A percentile compares a stretch with the other conserved stretches of the same genome.
Evolutionary conservation across 1,140 invertebrate genomes (phyloP).

Genomic region (Pseudachorutes palmiensis): DNA sequence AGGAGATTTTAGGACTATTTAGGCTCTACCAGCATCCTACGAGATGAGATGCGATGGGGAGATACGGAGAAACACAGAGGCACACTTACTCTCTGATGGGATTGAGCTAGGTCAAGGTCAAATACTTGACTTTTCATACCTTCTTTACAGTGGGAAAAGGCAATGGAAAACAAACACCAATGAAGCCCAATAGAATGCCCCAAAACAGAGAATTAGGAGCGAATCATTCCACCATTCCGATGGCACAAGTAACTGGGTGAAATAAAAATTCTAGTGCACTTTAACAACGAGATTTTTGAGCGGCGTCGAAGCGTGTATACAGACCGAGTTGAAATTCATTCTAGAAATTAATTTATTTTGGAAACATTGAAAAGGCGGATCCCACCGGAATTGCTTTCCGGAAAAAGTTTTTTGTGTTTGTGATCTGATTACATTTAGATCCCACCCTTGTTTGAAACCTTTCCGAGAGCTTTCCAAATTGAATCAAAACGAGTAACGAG

Average conservation of each 20-base stretch:
- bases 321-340: too few relatives aligned
- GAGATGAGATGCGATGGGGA: background rate
- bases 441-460: background rate
- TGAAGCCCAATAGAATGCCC: too few relatives aligned
- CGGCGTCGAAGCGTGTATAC: too few relatives aligned
- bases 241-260: too few relatives aligned
- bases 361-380: conserved; percentile 9
- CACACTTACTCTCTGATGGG: background rate
- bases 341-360: background rate
- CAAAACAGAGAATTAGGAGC: too few relatives aligned
- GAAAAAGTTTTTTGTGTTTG: background rate
- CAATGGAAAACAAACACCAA: background rate
- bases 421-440: background rate
- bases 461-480: background rate
- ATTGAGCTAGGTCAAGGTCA: background rate
- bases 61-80: background rate
- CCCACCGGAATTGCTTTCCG: background rate
- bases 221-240: too few relatives aligned
- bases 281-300: too few relatives aligned
- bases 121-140: background rate
- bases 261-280: too few relatives aligned
- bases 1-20: conserved; percentile 21
- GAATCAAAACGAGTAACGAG: conserved; percentile 5
- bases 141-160: background rate
- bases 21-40: background rate